Base-by-base conservation (phyloP, 2,113 vertebrate species). In the Gnathonemus echidnorhynchus region DNA sequence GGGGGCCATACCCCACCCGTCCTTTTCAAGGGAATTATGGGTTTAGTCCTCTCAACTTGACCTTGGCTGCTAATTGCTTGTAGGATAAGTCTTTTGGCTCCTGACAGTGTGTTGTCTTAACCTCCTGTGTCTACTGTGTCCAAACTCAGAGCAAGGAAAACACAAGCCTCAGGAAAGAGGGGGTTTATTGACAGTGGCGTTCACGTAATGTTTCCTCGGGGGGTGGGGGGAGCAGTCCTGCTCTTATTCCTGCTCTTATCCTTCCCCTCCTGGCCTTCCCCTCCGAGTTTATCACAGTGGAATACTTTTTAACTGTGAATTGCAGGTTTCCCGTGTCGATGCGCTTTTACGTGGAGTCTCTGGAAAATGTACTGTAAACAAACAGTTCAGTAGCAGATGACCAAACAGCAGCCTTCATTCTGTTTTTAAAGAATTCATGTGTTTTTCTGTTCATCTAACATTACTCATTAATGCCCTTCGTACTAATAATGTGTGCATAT, bases 1-100 rank as follows among this genome's bases (percentile, higher is more conserved):
- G 48, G 50, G 66, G 27, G 48, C 46, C 86, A 42, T 27, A 70
- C 89, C 66, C 87, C 86, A 94, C 93, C 92, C 91, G 70, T 89
- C 93, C 92, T 93, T 93, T 92, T 93, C 92, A 90, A 92, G 90
- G 92, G 95, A 94, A 95, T 95, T 95, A 95, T 90, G 91, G 92
- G 94, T 94, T 96, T 95, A 96, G 94, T 93, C 95, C 92, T 95
- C 92, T 95, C 93, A 95, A 95, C 94, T 94, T 96, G 95, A 95
- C 94, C 95, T 93, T 53, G 87, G 93, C 56, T 95, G 94, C 94
- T 95, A 95, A 95, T 96, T 93, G 94, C 95, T 95, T 95, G 95
- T 95, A 92, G 93, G 93, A 88, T 95, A 95, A 96, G 94, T 95
- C 94, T 91, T 93, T 93, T 92, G 94, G 94, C 94, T 96, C 95